Percentiles rank a stretch among this genome's conserved stretches.
These are phyloP conservation scores for Sphaerophoria taeniata DNA, from an alignment of 2,888 invertebrate species.

Conservation along the genomic window DNA sequence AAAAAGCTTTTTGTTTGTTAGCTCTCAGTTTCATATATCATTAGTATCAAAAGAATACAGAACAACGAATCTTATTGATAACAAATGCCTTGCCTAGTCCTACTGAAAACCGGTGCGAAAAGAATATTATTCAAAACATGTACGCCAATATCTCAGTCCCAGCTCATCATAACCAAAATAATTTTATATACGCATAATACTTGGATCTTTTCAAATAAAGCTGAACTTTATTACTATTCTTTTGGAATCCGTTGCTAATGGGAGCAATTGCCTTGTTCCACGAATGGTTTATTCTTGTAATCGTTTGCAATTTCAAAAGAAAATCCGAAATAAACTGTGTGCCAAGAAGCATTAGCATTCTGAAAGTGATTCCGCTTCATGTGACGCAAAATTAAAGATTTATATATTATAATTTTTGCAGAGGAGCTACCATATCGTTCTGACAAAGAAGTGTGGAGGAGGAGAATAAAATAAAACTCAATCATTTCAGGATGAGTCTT, in stretches of 20 bases:
- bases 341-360: conserved; percentile 28
- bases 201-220: neutral
- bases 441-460: neutral
- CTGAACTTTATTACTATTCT: conserved; percentile 16
- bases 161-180: conserved; percentile 8
- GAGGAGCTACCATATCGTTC: neutral
- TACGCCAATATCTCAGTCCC: neutral
- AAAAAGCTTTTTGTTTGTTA: too few species aligned
- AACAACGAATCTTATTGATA: too few species aligned
- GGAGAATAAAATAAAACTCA: conserved; percentile 10
- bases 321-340: conserved; percentile 1
- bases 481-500: conserved; percentile 8
- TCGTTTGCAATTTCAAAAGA: conserved; percentile 6
- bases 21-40: too few species aligned
- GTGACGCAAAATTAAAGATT: conserved; percentile 24
- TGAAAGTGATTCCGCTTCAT: conserved; percentile 22
- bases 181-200: conserved; percentile 1
- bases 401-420: neutral
- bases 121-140: conserved; percentile 16
- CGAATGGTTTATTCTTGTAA: conserved; percentile 23
- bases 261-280: conserved; percentile 9
- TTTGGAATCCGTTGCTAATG: neutral
- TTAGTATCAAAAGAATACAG: too few species aligned
- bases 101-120: too few species aligned
- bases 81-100: too few species aligned